Evolutionary conservation across 2,797 vertebrate genomes (phyloP), one percentile per base, ranked within the genome.

Genomic region (Amblyopsis hoosieri): DNA sequence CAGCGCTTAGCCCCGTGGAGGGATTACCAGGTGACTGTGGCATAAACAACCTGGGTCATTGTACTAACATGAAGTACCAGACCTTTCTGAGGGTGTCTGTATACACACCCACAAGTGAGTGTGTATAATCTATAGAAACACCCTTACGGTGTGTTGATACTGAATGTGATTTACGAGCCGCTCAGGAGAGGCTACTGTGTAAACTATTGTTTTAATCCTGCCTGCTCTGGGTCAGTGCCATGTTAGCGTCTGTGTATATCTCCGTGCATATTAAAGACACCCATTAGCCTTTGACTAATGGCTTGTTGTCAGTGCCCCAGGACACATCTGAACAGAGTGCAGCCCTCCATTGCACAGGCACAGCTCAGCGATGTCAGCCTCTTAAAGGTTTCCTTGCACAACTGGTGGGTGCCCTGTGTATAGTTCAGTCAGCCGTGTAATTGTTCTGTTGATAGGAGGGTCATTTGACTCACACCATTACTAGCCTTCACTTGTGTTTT

Each of bases 71-170:
- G 81, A 51, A 86, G 85, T 82, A 71, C 79, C 81, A 84, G 85
- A 75, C 76, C 84, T 86, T 85, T 72, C 79, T 29, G 62, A 83
- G 66, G 81, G 68, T 46, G 85, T 87, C 81, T 91, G 81, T 91
- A 88, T 90, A 92, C 88, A 90, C 83, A 85, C 85, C 80, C 86
- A 80, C 79, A 83, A 86, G 83, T 83, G 84, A 81, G 76, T 93
- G 92, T 93, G 87, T 93, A 93, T 93, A 93, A 92, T 92, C 89
- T 90, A 90, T 86, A 86, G 89, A 92, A 93, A 90, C 90, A 89
- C 91, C 91, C 90, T 91, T 89, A 85, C 80, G 79, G 73, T 79
- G 82, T 91, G 92, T 93, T 94, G 91, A 92, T 87, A 91, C 83
- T 91, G 82, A 63, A 74, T 76, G 70, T 90, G 90, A 93, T 92